phyloP scores from a whole-genome alignment of 2,113 vertebrate species.

The Felis catus region F.catus_Fca126_mat1.0 CM031419.1:219379001-219379500 shows the following conservation, averaged over 20 bases:
- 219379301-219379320: not conserved
- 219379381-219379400: not conserved
- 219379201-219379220: not conserved
- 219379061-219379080: fast-evolving
- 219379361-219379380: not conserved
- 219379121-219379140: not conserved
- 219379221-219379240: not conserved
- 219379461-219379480: not conserved
- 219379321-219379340: not conserved
- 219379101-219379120: not conserved
- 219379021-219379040: not conserved
- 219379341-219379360: not conserved
- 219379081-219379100: too few species aligned
- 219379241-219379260: not conserved
- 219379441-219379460: too few species aligned
- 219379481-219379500: too few species aligned
- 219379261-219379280: fast-evolving
- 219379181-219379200: not conserved
- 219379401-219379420: too few species aligned
- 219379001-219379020: not conserved
- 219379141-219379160: fast-evolving
- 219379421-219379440: not conserved
- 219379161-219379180: fast-evolving
- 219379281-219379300: too few species aligned
- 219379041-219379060: too few species aligned